Percentiles rank a stretch among this genome's conserved stretches.
Evolutionary conservation across 2,113 vertebrate genomes (phyloP).

Genomic region (Brienomyrus longianalis): DNA sequence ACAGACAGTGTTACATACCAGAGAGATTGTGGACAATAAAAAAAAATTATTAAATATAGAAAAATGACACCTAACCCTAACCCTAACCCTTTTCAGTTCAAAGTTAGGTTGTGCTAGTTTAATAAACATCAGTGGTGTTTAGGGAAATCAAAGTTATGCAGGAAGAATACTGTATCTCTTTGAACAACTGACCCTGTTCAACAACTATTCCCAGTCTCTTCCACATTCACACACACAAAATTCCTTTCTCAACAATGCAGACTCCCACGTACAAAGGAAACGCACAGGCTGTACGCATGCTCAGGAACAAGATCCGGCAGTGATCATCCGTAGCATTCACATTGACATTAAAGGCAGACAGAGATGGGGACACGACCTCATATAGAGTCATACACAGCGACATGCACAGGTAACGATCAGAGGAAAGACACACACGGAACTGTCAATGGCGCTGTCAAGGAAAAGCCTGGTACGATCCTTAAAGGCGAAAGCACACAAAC

Average conservation of each 20-base stretch:
- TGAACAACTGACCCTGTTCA: neutral
- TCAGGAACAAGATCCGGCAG: neutral
- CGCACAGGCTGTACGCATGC: neutral
- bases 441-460: neutral
- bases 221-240: constrained; percentile 4
- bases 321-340: neutral
- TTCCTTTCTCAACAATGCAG: neutral
- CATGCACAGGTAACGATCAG: neutral
- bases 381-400: neutral
- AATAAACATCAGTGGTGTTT: neutral
- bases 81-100: neutral
- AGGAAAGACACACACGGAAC: neutral
- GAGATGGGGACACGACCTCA: neutral
- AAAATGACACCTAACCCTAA: neutral
- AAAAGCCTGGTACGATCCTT: neutral
- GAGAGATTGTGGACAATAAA: neutral
- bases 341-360: neutral
- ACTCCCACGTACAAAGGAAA: neutral
- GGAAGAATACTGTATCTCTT: neutral
- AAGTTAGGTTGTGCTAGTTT: neutral
- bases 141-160: neutral
- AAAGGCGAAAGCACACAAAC: neutral
- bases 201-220: neutral
- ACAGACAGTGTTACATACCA: neutral
- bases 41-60: neutral